phyloP scores from a whole-genome alignment of 1,140 invertebrate genomes.

The Galleria mellonella region DNA sequence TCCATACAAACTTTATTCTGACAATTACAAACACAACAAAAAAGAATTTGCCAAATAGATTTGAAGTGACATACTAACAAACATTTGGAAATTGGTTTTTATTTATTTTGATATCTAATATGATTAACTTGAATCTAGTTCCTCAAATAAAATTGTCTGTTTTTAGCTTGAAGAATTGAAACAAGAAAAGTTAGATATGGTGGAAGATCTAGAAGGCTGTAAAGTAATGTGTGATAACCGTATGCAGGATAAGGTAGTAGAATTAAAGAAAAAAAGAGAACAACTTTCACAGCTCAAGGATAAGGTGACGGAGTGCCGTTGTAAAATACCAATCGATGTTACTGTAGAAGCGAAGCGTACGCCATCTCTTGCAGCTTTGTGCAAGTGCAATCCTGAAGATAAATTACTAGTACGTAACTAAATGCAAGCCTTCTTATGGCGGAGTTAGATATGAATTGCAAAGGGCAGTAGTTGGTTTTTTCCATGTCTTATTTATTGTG shows the following conservation, averaged over 20 bases:
- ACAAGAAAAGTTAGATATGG: slow-evolving; percentile 31
- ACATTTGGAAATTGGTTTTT: no score
- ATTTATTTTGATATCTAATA: no score
- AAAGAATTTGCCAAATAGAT: no score
- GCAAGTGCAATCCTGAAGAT: slow-evolving; percentile 44
- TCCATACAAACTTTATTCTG: no score
- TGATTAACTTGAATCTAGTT: no score
- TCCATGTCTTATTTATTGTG: no score
- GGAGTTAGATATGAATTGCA: no score
- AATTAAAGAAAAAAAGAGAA: slow-evolving; percentile 37
- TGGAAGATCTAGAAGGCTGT: slow-evolving; percentile 47
- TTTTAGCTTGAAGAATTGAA: slow-evolving; percentile 33
- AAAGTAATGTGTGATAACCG: slow-evolving; percentile 36
- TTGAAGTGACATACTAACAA: no score
- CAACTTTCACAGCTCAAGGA: slow-evolving; percentile 30
- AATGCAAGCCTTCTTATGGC: no score
- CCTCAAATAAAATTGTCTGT: neutral
- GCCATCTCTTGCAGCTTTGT: slow-evolving; percentile 48
- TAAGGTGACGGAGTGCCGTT: slow-evolving; percentile 45
- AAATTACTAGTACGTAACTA: slow-evolving; percentile 26
- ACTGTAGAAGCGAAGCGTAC: slow-evolving; percentile 48
- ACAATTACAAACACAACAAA: no score
- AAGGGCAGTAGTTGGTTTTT: no score
- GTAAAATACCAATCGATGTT: slow-evolving; percentile 42
- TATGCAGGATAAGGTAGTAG: slow-evolving; percentile 32